Base-by-base conservation (phyloP, 2,113 vertebrate genomes). In the Hoplias malabaricus region DNA sequence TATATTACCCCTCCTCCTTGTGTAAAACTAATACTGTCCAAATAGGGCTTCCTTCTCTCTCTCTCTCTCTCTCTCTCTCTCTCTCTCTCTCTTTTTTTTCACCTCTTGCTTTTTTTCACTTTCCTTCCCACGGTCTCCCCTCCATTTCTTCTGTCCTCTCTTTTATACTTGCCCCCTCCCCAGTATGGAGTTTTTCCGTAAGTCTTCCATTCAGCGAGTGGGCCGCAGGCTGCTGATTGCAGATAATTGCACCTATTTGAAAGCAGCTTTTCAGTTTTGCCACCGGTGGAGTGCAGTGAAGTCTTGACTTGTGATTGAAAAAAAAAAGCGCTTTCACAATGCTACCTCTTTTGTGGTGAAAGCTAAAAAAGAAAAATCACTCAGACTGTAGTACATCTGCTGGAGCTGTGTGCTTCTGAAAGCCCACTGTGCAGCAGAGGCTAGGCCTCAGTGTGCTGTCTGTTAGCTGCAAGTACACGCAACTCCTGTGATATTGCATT, bases 201-300 rank as follows among this genome's bases (percentile, higher is more conserved):
- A 66, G 73, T 67, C 33, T 46, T 75, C 74, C 85, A 88, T 90
- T 89, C 83, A 89, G 85, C 83, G 71, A 33, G 82, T 85, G 84
- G 79, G 80, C 78, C 75, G 81, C 88, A 86, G 87, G 86, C 89
- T 81, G 84, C 83, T 91, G 88, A 92, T 91, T 90, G 89, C 82
- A 84, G 84, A 90, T 91, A 91, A 92, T 92, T 92, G 90, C 87
- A 89, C 87, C 89, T 86, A 90, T 92, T 92, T 90, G 89, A 90
- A 84, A 87, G 88, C 85, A 85, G 87, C 85, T 86, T 75, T 89
- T 90, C 86, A 88, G 83, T 89, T 85, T 84, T 82, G 74, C 82
- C 75, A 11, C 43, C 50, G 34, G 46, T 36, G 16, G 48, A 54
- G n/a, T n/a, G 62, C 73, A 42, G 33, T 50, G 46, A 1, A 61